Evolutionary conservation across 37 sponge, comb jelly and placozoan species (phyloP), one percentile per base, ranked within the genome.

Genomic region (Beroe forskalii): DNA sequence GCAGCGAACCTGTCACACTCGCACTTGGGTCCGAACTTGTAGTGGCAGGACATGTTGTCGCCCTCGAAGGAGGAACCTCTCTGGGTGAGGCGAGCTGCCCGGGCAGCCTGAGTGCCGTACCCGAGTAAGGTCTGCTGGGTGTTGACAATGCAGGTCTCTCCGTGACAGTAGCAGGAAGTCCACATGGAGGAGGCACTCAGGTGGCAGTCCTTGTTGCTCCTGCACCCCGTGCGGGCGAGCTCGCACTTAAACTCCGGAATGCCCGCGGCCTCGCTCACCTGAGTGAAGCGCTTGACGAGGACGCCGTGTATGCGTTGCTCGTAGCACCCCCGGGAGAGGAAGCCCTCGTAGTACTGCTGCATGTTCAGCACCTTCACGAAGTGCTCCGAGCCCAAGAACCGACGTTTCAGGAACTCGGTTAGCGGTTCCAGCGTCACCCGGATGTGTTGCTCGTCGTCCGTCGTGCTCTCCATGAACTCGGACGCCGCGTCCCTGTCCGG

Each of bases 261-360:
- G 32, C 41, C 36, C 27, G 1, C 2, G n/a, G 3, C 38, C 0
- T 40, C 40, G 62, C 69, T 76, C 23, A 61, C 62, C 33, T 27
- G 83, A 6, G 35, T 48, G 63, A 76, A 72, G 37, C 62, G 36
- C 62, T 61, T 38, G 67, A 19, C 37, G 0, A 41, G 37, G 0
- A 55, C 62, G 37, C 61, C 76, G n/a, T 43, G 31, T 0, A 69
- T 42, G 23, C 1, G 25, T 41, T 67, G 33, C 80, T 91, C 61
- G 32, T 41, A 27, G 55, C 91, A 91, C 1, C 83, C 91, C 62
- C n/a, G 28, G 1, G 41, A 40, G 12, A 64, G 33, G 64, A 91
- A 91, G 1, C 91, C 91, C 40, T 67, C 62, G 83, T 91, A 91
- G 63, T 44, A 91, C 60, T 75, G 80, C 23, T 55, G 61, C 37